phyloP scores from a whole-genome alignment of 2,113 vertebrate species.

The Pyxicephalus adspersus region DNA sequence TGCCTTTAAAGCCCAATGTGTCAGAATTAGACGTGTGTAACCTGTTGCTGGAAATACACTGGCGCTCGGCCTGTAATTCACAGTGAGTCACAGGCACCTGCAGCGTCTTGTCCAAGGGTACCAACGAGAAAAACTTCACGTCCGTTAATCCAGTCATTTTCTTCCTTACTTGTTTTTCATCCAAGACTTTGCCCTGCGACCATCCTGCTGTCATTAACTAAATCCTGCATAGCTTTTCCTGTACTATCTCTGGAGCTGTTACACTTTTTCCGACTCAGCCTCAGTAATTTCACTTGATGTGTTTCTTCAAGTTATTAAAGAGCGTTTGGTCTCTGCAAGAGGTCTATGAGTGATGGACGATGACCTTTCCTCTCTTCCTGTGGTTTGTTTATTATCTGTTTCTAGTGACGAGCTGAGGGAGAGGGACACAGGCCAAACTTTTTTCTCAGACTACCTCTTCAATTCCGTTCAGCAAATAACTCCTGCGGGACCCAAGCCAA shows the following conservation, averaged over 20 bases:
- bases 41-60: slow-evolving; percentile 54
- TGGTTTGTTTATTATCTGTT: slow-evolving; percentile 57
- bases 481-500: slow-evolving; percentile 37
- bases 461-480: slow-evolving; percentile 44
- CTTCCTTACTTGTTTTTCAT: slow-evolving; percentile 6
- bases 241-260: slow-evolving; percentile 9
- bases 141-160: slow-evolving; percentile 8
- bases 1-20: slow-evolving; percentile 30
- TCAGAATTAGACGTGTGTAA: slow-evolving; percentile 52
- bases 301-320: slow-evolving; percentile 41
- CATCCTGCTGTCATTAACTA: slow-evolving; percentile 34
- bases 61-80: slow-evolving; percentile 43
- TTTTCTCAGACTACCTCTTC: slow-evolving; percentile 53
- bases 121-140: slow-evolving; percentile 15
- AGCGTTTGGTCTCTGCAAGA: slow-evolving; percentile 53
- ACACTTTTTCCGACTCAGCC: slow-evolving; percentile 25
- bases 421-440: slow-evolving; percentile 39
- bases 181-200: slow-evolving; percentile 18
- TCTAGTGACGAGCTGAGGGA: slow-evolving; percentile 52
- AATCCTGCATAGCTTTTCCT: slow-evolving; percentile 26
- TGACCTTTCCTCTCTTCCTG: slow-evolving; percentile 54
- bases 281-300: slow-evolving; percentile 34
- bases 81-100: slow-evolving; percentile 54
- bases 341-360: slow-evolving; percentile 49
- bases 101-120: slow-evolving; percentile 43